Base-by-base conservation (phyloP, 1,140 invertebrate species). In the Gerris buenoi region DNA sequence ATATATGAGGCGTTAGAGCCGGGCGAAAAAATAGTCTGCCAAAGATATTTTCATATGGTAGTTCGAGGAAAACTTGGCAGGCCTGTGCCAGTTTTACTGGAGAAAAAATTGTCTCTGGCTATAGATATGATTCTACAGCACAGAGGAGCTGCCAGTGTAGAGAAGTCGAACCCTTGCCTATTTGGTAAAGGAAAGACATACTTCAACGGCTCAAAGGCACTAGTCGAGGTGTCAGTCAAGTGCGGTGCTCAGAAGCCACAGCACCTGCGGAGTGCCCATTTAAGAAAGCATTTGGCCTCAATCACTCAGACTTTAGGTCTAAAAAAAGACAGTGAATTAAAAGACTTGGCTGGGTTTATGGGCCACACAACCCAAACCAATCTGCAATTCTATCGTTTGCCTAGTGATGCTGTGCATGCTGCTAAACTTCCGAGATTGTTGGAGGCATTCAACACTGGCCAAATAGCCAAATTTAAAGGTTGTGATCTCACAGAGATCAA, bases 341-440 rank as follows among this genome's bases (percentile, higher is more conserved):
- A 65, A 46, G 22, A 28, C 23, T 25, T 65, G 10, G 26, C 26
- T 33, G 29, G 29, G 27, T 65, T 65, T 22, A 2, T 65, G 2
- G 64, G 64, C 10, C 64, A 65, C 28, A 65, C 26, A 1, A 33
- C 18, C 2, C 28, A 2, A 18, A 46, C 29, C 18, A 26, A 65
- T n/a, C 5, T 23, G 5, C n/a, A 64, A 25, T 46, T 29, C 46
- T 65, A 65, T 25, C 26, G 64, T 14, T 25, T 65, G 22, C 64
- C 64, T n/a, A 46, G 29, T 22, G 27, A 65, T n/a, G 29, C 28
- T 65, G 28, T 33, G 3, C 64, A 65, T 22, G 25, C 25, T 13
- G 26, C 64, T n/a, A 65, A 22, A 25, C 64, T 65, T 22, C n/a
- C 27, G 13, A 65, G 46, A 65, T 2, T 65, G 22, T 22, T 65